These are phyloP conservation scores for Pardosa pseudoannulata DNA, from an alignment of 2,888 invertebrate genomes.

Conservation along the genomic window DNA sequence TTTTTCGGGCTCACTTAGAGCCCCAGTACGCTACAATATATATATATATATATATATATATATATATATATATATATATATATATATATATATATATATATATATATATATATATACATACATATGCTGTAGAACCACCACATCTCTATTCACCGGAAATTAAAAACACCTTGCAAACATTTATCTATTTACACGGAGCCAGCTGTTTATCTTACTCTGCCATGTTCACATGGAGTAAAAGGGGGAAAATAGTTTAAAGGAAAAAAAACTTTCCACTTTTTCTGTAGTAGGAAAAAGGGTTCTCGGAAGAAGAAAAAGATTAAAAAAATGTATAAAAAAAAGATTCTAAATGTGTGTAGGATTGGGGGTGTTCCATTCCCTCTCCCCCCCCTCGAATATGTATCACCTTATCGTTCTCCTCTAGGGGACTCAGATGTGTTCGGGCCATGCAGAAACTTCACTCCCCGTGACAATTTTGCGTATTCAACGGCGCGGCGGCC, in stretches of 20 bases:
- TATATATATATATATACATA: too few relatives aligned
- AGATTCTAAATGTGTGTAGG: too few relatives aligned
- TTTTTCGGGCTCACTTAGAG: too few relatives aligned
- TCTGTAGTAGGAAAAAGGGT: too few relatives aligned
- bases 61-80: too few relatives aligned
- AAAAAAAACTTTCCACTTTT: neutral
- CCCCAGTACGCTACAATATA: too few relatives aligned
- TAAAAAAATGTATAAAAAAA: too few relatives aligned
- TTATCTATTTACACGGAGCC: neutral
- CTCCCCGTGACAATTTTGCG: constrained; percentile 66
- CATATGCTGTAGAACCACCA: too few relatives aligned
- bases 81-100: too few relatives aligned
- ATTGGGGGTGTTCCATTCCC: neutral
- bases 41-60: too few relatives aligned
- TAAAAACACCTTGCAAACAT: neutral
- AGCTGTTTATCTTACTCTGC: neutral
- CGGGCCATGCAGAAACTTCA: constrained; percentile 15
- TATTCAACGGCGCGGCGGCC: constrained; percentile 61
- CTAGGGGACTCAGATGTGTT: constrained; percentile 54
- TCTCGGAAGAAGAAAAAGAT: neutral
- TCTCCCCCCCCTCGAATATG: constrained; percentile 52
- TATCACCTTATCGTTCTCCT: constrained; percentile 22
- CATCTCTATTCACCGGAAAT: too few relatives aligned
- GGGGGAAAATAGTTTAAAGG: too few relatives aligned
- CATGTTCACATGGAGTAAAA: neutral